Base-by-base conservation (phyloP, 2,797 vertebrate genomes). In the Coluber constrictor region DNA sequence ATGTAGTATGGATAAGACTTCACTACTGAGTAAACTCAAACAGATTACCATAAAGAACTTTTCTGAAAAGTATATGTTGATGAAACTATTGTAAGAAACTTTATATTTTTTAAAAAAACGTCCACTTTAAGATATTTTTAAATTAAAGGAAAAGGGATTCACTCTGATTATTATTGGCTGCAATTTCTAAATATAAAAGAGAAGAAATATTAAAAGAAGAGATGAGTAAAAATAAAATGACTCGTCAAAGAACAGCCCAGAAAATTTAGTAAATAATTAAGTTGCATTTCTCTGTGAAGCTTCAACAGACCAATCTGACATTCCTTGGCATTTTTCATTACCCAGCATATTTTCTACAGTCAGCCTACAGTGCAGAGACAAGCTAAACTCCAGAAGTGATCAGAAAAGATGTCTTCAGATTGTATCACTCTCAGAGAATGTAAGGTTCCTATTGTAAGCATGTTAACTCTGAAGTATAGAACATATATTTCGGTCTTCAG, bases 381-480 rank as follows among this genome's bases (percentile, higher is more conserved):
- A 88, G 79, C 60, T 51, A 47, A 89, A 27, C 25, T 37, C n/a
- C 25, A 57, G 70, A 91, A 51, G 56, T 54, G 88, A 61, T 16
- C 43, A 83, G 56, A 70, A 93, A 93, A 86, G 57, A 25, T 63
- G 66, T 32, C 9, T 47, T 70, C 51, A 57, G 32, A 55, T 63
- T 86, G 9, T 90, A 94, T 94, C 54, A 8, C 29, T 94, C 87
- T 94, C 93, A 93, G 93, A 96, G 61, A 95, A 95, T 94, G 70
- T 54, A 90, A 66, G 54, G n/a, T 91, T 95, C 95, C 89, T 91
- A 5, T 91, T 91, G 93, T 95, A 37, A 83, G 37, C 25, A 87
- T 25, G 59, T 29, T 91, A n/a, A 54, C n/a, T 61, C 57, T 51
- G 12, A 87, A 56, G 87, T 56, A 47, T 12, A 47, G 20, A 83